Base-by-base conservation (phyloP, 2,113 vertebrate species). In the Leucopternis melanops region DNA sequence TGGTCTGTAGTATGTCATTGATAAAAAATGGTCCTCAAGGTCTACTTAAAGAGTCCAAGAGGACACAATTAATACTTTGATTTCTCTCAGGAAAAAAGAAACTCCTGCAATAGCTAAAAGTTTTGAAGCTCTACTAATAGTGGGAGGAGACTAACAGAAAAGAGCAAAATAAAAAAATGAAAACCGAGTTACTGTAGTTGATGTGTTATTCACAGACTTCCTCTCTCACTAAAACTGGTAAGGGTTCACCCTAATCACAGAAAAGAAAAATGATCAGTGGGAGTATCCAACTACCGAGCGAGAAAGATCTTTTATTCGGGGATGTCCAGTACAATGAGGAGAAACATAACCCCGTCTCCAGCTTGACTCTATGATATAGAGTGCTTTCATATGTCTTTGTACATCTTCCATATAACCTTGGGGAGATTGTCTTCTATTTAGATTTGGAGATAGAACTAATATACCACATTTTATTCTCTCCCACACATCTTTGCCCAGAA, bases 401-500 rank as follows among this genome's bases (percentile, higher is more conserved):
- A 52, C 40, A 63, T 59, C 31, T 77, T 91, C 92, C 54, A 69
- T 77, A 38, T 58, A 82, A 55, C 67, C 93, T 96, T 92, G 86
- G 36, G 78, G 55, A 74, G 74, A 82, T n/a, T 95, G 79, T 91
- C 81, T 96, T 94, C 89, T 91, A 58, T 92, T 82, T 95, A 82
- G 91, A 91, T 84, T 91, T 97, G 89, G 75, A 92, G 95, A 88
- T 67, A 96, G 95, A 97, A 95, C 81, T 92, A 95, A 96, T 92
- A 98, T 58, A 94, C 90, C 93, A 94, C 42, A 92, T 83, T 96
- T 92, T 94, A 81, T 97, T 96, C 23, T 96, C 91, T 97, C 94
- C 95, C 80, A 94, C 67, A 92, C 45, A 58, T 62, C 63, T 95
- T 94, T 97, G 86, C 94, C 92, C 95, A 97, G 74, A 94, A 97